Evolutionary conservation across 2,888 invertebrate genomes (phyloP), one percentile per base, ranked within the genome.

Genomic region (Rotaria socialis): DNA sequence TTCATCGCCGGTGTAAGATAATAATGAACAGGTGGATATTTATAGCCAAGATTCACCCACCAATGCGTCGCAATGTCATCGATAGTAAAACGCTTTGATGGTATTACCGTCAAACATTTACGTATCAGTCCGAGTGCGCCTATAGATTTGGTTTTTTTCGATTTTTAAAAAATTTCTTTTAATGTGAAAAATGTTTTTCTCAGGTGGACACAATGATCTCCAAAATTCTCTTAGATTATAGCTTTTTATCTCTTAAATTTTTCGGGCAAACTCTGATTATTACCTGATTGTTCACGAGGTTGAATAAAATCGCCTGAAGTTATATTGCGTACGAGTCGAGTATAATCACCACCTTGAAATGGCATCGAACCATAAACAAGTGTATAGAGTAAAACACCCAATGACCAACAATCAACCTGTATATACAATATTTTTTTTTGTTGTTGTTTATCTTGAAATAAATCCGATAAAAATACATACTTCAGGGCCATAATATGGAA

Each of bases 321-420:
- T 90, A 98, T 98, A 92, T 97, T 97, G 90, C 95, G 94, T 88
- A 97, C 96, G 90, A 99, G 94, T 89, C 96, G 94, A 92, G 96
- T 96, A 92, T 98, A 98, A 92, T 98, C 97, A 88, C 96, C 96
- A 87, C 98, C 98, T 92, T 98, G 98, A 91, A 98, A 98, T 86
- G 93, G 99, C 99, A 99, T 99, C 88, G 97, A 96, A 89, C 98
- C 98, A 91, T 98, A 99, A 88, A 99, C 97, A 90, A 99, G 93
- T 84, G 98, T 98, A 92, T 99, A 99, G 19, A 99, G 93, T 85
- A 99, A 93, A 85, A 99, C 98, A 86, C 98, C 99, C 88, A 99
- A 92, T 47, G 97, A 97, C 98, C 93, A 93, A 88, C 92, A 92
- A 89, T 93, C 93, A 52, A 93, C 93, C 80, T 80, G 92, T 92